Base-by-base conservation (phyloP, 2,888 invertebrate genomes). In the Tipula vernalis region DNA sequence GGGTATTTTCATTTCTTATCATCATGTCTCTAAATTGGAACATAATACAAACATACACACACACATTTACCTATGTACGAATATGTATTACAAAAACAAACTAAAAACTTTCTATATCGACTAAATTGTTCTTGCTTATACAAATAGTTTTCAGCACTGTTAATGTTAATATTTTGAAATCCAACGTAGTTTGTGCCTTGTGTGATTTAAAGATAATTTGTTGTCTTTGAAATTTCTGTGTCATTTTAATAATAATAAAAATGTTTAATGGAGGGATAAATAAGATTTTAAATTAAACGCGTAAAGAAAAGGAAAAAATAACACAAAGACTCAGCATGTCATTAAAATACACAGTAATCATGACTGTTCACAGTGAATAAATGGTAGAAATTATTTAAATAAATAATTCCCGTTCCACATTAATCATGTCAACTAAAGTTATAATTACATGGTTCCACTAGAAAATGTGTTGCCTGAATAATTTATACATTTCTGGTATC, bases 1-100 rank as follows among this genome's bases (percentile, higher is more conserved):
- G 71, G 71, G 71, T 71, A 71, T 71, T 71, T 71, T 71, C 71
- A 71, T 71, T 71, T 71, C 71, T 71, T 71, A 71, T 71, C 71
- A 28, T 71, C 71, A 71, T 71, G 28, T 28, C 71, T 28, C 71
- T 28, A 28, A 71, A 71, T 71, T 71, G 71, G 71, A 71, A 71
- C 28, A 28, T 12, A 28, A 71, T 13, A n/a, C n/a, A n/a, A n/a
- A n/a, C n/a, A 71, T 13, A 71, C 71, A 18, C 71, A 71, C 18
- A 71, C 15, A 51, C 51, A 51, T 5, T 15, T 15, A 57, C 10
- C 10, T 44, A 44, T 12, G 12, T 44, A 39, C 39, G n/a, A n/a
- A 39, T 28, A 18, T 71, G 8, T 3, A 28, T 71, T 10, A 18
- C 18, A 10, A 28, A 28, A 28, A 71, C 5, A 71, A 71, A 18